Base-by-base conservation (phyloP, 2,888 invertebrate species). In the Shargacucullia verbasci region DNA sequence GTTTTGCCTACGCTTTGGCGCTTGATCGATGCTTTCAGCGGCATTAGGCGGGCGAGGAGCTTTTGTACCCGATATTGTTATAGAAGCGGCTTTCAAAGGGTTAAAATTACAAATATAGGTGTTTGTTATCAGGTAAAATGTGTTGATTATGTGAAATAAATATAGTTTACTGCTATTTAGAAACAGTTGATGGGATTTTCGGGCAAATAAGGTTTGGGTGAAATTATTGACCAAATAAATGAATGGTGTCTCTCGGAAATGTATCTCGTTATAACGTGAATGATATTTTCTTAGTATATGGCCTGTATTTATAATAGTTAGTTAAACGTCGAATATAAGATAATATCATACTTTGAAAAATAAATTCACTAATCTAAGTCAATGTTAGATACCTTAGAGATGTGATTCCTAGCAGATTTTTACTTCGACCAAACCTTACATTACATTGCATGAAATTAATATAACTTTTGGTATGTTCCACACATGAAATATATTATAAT, bases 11-110 rank as follows among this genome's bases (percentile, higher is more conserved):
- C 40, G 53, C 13, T 7, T 14, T 8, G 34, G 39, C 35, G 56
- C 54, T 71, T 54, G 60, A 54, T 71, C 72, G 70, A 70, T 66
- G 40, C 25, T 33, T 45, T n/a, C 25, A 6, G 8, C 20, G 27
- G 20, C 20, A 4, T 4, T 20, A 20, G 20, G 31, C 31, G 25
- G 37, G n/a, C 11, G 9, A 12, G 12, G 20, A 37, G n/a, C 27
- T 46, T 53, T 38, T 35, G 33, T 40, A 29, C 25, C 4, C 29
- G 1, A n/a, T 13, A 4, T 27, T 33, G 47, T 27, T 20, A 11
- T 15, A 37, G 33, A 1, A 47, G 14, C 27, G 7, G 12, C 6
- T 12, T 49, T 34, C 34, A 2, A 15, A 37, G 10, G 37, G 15
- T 47, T 38, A 6, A 45, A 13, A 4, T 8, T 20, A 14, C 33